Base-by-base conservation (phyloP, 53 echinoderm and acorn worm genomes). In the Echinarachnius parma region DNA sequence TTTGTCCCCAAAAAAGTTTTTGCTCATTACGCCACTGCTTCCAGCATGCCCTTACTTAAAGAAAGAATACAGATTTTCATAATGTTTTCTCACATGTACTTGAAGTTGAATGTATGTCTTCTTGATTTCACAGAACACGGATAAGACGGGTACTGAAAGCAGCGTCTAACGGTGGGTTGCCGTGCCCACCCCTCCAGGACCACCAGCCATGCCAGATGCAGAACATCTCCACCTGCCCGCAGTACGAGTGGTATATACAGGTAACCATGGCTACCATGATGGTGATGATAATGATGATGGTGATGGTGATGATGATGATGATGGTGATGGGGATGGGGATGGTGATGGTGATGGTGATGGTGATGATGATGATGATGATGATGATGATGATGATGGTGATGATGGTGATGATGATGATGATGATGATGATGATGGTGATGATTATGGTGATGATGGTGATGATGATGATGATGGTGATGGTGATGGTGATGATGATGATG, bases 91-190 rank as follows among this genome's bases (percentile, higher is more conserved):
- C n/a, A n/a, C n/a, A n/a, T n/a, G n/a, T n/a, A n/a, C n/a, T n/a
- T n/a, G n/a, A n/a, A n/a, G n/a, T n/a, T n/a, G n/a, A n/a, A n/a
- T n/a, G n/a, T n/a, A n/a, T n/a, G n/a, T n/a, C n/a, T n/a, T n/a
- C n/a, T 48, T 27, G 9, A 23, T 32, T 5, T 1, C 11, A 1
- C 16, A 83, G 90, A 61, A 72, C 75, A 28, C 63, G 88, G 49
- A 61, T 75, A 1, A 31, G 98, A 46, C 82, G 88, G 48, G 83
- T 98, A 27, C 28, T 74, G 9, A 64, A 66, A n/a, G 61, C 85
- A 37, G 88, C 92, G 31, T 85, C 86, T 25, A 82, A 86, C 48
- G 98, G 88, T 0, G 98, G 98, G 2, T 39, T 92, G 34, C 88
- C 87, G 1, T 98, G 98, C 52, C 85, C 91, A 31, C 75, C 57